A percentile compares a stretch with the other conserved stretches of the same genome.
Evolutionary conservation across 1,140 invertebrate genomes (phyloP).

Genomic region (Caenorhabditis briggsae): DNA sequence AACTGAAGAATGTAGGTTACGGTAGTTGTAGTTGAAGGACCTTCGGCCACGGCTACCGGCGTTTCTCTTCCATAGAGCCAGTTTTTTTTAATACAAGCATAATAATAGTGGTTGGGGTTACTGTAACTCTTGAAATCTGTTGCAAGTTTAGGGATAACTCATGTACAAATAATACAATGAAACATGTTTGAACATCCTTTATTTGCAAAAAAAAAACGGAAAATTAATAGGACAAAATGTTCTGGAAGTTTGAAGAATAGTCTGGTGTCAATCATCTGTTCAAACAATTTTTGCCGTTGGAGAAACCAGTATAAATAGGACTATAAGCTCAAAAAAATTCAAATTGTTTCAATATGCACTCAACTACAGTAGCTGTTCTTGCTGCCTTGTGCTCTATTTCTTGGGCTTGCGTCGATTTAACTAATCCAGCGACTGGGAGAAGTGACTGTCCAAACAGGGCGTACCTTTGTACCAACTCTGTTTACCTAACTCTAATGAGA

Average conservation of each 20-base stretch:
- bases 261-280: neutral
- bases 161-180: too few relatives aligned
- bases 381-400: constrained; percentile 3
- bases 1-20: too few relatives aligned
- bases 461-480: constrained; percentile 17
- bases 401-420: constrained; percentile 36
- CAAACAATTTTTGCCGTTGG: neutral
- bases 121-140: too few relatives aligned
- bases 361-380: neutral
- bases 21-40: too few relatives aligned
- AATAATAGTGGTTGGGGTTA: too few relatives aligned
- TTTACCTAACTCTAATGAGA: constrained; percentile 26
- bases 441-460: neutral
- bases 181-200: too few relatives aligned
- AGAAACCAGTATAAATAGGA: neutral
- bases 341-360: constrained; percentile 44
- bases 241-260: constrained; percentile 34
- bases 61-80: too few relatives aligned
- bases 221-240: constrained; percentile 10
- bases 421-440: constrained; percentile 19
- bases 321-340: too few relatives aligned
- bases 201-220: neutral
- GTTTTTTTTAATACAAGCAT: too few relatives aligned
- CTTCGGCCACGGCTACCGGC: too few relatives aligned
- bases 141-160: too few relatives aligned